Percentiles rank a stretch among this genome's conserved stretches.
phyloP scores from a whole-genome alignment of 2,888 invertebrate genomes.

The Teinopalpus imperialis region DNA sequence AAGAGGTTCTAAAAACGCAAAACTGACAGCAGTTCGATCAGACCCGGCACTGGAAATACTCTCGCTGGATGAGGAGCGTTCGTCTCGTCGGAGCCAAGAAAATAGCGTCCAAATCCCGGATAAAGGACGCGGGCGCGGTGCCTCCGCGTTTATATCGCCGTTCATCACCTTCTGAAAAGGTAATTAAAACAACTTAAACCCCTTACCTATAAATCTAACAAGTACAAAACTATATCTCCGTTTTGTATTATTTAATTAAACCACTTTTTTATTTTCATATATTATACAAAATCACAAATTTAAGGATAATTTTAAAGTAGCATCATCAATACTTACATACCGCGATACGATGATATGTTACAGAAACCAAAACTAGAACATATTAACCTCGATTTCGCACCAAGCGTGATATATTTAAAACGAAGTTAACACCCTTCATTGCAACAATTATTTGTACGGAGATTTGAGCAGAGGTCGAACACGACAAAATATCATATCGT shows the following conservation, averaged over 20 bases:
- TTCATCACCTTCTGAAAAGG: conserved; percentile 55
- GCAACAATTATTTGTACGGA: conserved; percentile 1
- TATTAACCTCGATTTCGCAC: conserved; percentile 45
- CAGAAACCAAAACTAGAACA: conserved; percentile 50
- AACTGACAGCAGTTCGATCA: conserved; percentile 87
- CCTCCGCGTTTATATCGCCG: conserved; percentile 51
- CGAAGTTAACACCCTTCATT: conserved; percentile 15
- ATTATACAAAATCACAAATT: too few relatives aligned
- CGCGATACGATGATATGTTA: conserved; percentile 46
- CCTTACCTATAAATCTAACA: too few relatives aligned
- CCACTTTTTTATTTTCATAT: neutral
- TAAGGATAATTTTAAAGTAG: neutral
- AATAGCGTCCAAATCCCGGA: conserved; percentile 83
- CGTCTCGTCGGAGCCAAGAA: conserved; percentile 87
- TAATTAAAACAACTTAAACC: conserved; percentile 11
- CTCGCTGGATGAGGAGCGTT: conserved; percentile 60
- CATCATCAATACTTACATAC: conserved; percentile 49
- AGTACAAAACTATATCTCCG: too few relatives aligned
- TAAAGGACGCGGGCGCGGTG: conserved; percentile 64
- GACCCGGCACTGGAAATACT: conserved; percentile 87
- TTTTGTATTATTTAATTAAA: neutral
- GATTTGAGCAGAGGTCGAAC: conserved; percentile 4
- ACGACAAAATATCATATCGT: conserved; percentile 10
- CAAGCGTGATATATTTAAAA: conserved; percentile 17
- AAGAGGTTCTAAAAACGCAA: conserved; percentile 84